Evolutionary conservation across 1,140 invertebrate genomes (phyloP).

Genomic region (Aphaenogaster rudis): DNA sequence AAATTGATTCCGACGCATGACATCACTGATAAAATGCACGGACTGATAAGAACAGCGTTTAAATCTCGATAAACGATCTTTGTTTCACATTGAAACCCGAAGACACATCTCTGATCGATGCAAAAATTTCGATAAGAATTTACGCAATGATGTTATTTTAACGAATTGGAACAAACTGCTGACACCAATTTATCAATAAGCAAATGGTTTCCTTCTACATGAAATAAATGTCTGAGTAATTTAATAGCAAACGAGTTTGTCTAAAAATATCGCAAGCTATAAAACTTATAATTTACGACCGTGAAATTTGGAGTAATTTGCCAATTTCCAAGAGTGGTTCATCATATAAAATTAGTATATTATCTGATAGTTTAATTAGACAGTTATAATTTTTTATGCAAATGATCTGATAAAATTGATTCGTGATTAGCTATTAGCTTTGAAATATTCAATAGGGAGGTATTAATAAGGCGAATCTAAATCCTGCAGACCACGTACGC

Average conservation of each 20-base stretch:
- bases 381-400: neutral
- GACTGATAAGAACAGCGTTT: conserved; percentile 35
- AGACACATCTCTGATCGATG: neutral
- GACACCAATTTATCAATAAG: neutral
- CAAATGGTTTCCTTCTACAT: neutral
- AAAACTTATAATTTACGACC: neutral
- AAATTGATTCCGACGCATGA: conserved; percentile 31
- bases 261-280: neutral
- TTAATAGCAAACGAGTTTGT: neutral
- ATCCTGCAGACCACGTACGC: conserved; percentile 41
- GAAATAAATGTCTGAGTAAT: conserved; percentile 10
- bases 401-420: conserved; percentile 11
- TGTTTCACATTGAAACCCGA: neutral
- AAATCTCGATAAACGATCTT: conserved; percentile 33
- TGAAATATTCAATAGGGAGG: neutral
- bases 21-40: conserved; percentile 24
- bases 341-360: neutral
- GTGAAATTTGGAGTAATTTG: conserved; percentile 24
- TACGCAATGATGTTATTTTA: neutral
- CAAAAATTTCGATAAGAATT: neutral
- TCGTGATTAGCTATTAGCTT: neutral
- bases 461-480: neutral
- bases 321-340: neutral
- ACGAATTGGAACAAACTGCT: neutral
- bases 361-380: conserved; percentile 14